These are phyloP conservation scores for Cydia fagiglandana DNA, from an alignment of 1,140 invertebrate genomes.

Conservation along the genomic window DNA sequence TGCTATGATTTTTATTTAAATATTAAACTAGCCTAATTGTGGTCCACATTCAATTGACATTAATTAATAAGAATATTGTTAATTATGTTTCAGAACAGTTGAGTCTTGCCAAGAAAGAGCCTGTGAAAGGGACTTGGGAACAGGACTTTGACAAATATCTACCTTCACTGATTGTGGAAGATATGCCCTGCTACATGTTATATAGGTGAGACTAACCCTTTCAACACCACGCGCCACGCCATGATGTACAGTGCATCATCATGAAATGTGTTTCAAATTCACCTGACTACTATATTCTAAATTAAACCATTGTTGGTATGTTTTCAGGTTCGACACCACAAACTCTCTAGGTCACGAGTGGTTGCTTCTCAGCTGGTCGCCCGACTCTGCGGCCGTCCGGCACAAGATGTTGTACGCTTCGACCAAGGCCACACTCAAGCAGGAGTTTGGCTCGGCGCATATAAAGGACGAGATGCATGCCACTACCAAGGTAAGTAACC, in stretches of 20 bases:
- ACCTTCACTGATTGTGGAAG: slow-evolving; percentile 87
- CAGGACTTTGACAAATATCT: slow-evolving; percentile 93
- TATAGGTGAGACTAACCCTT: slow-evolving; percentile 82
- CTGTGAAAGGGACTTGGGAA: slow-evolving; percentile 89
- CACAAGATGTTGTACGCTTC: slow-evolving; percentile 99
- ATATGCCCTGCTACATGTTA: slow-evolving; percentile 96
- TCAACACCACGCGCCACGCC: too few species aligned
- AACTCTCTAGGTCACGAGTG: slow-evolving; percentile 93
- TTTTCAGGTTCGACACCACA: slow-evolving; percentile 87
- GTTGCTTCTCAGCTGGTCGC: slow-evolving; percentile 97
- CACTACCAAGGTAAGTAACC: slow-evolving; percentile 82
- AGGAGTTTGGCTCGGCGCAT: slow-evolving; percentile 96
- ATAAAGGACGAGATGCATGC: slow-evolving; percentile 97
- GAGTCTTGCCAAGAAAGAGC: slow-evolving; percentile 82
- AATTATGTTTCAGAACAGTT: slow-evolving; percentile 87
- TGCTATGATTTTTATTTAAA: too few species aligned
- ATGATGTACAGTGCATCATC: too few species aligned
- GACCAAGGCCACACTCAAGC: slow-evolving; percentile 98
- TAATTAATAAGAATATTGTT: slow-evolving; percentile 26
- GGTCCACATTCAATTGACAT: too few species aligned
- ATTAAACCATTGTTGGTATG: background rate
- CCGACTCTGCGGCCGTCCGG: slow-evolving; percentile 92
- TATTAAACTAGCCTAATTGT: too few species aligned
- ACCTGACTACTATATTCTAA: too few species aligned
- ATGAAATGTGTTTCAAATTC: too few species aligned